Evolutionary conservation across 2,797 vertebrate genomes (phyloP).

Genomic region (Thaleichthys pacificus): DNA sequence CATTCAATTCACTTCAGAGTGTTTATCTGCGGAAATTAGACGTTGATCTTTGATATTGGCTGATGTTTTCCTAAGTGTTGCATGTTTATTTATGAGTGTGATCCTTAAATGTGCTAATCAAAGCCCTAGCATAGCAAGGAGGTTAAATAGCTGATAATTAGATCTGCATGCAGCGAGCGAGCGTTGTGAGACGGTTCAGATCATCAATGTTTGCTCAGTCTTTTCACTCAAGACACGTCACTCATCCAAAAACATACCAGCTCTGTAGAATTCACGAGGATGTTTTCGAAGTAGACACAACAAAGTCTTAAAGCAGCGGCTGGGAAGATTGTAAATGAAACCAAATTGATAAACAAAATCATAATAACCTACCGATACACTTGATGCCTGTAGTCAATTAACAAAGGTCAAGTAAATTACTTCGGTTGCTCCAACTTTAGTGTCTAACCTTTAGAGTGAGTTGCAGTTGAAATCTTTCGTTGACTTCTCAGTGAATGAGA

Average conservation of each 20-base stretch:
- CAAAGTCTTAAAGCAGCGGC: too few species aligned
- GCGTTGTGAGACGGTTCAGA: background rate
- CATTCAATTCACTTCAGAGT: constrained; percentile 12
- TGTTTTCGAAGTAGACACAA: too few species aligned
- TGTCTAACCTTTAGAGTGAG: background rate
- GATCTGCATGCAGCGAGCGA: constrained; percentile 38
- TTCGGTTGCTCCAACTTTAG: background rate
- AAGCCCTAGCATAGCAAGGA: constrained; percentile 21
- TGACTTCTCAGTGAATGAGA: constrained; percentile 4
- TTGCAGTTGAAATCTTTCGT: background rate
- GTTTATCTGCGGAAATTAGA: constrained; percentile 23
- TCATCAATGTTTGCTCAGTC: background rate
- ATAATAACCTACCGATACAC: background rate
- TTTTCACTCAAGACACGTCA: too few species aligned
- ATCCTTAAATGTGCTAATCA: constrained; percentile 36
- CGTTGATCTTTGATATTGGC: constrained; percentile 38
- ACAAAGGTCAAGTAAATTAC: background rate
- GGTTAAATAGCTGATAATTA: constrained; percentile 47
- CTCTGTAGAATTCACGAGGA: too few species aligned
- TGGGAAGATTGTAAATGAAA: background rate
- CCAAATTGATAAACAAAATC: background rate
- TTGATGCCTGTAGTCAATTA: background rate
- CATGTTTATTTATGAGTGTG: constrained; percentile 53
- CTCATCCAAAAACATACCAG: background rate
- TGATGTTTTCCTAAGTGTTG: constrained; percentile 33